These are phyloP conservation scores for Oceanites oceanicus DNA, from an alignment of 2,113 vertebrate species.

Conservation along the genomic window DNA sequence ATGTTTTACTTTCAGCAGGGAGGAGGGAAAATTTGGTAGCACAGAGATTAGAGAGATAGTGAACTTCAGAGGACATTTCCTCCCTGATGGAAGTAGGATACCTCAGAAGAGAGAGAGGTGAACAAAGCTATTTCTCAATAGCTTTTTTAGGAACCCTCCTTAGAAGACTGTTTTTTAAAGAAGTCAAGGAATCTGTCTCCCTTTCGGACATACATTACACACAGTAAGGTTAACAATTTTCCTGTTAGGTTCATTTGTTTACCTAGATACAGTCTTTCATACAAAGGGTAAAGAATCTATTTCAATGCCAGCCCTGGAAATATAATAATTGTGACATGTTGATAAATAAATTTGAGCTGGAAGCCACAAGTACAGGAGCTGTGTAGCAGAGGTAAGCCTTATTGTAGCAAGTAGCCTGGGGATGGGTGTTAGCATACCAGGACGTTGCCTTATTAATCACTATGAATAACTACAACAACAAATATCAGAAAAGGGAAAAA, in stretches of 20 bases:
- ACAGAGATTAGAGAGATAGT: background rate
- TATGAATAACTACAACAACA: background rate
- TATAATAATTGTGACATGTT: background rate
- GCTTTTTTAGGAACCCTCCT: background rate
- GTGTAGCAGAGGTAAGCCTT: background rate
- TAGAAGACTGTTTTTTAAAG: background rate
- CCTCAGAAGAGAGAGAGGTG: background rate
- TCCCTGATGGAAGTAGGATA: background rate
- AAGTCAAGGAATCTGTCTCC: background rate
- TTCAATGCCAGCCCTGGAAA: conserved; percentile 4
- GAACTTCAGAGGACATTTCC: background rate
- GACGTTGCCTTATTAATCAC: background rate
- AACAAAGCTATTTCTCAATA: background rate
- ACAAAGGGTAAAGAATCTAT: conserved; percentile 4
- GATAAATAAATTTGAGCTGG: background rate
- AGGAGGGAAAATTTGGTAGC: background rate
- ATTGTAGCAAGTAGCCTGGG: background rate
- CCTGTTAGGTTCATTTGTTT: background rate
- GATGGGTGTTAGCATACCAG: background rate
- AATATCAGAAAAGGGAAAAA: background rate
- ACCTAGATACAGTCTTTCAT: background rate
- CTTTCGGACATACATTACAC: background rate
- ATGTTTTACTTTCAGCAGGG: background rate
- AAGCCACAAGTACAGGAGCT: background rate
- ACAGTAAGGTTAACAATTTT: background rate